Evolutionary conservation across 2,888 invertebrate genomes (phyloP).

Genomic region (Phragmatobia fuliginosa): DNA sequence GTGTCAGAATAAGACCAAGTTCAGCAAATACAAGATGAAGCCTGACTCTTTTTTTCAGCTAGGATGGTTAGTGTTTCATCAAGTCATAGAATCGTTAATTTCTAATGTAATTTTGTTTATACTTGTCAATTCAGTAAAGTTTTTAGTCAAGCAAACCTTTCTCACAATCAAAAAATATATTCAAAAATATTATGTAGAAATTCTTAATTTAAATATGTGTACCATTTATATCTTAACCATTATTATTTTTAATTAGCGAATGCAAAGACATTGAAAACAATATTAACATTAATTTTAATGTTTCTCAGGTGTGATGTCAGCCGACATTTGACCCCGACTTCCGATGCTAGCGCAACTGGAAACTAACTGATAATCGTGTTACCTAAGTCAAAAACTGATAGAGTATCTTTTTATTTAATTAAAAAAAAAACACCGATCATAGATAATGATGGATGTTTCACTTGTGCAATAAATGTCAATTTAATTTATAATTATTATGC

Average conservation of each 20-base stretch:
- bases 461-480: not conserved
- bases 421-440: not conserved
- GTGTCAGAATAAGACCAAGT: too few species aligned
- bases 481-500: not conserved
- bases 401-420: not conserved
- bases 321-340: conserved; percentile 53
- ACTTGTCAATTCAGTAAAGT: too few species aligned
- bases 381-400: not conserved
- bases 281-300: conserved; percentile 17
- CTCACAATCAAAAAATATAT: not conserved
- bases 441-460: not conserved
- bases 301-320: conserved; percentile 35
- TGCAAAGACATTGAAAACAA: not conserved
- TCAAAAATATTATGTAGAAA: not conserved
- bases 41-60: too few species aligned
- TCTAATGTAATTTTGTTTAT: too few species aligned
- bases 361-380: conserved; percentile 20
- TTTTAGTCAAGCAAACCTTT: not conserved
- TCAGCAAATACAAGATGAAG: too few species aligned
- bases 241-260: not conserved
- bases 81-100: too few species aligned
- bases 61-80: too few species aligned
- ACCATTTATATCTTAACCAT: not conserved
- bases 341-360: conserved; percentile 39
- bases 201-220: not conserved